Base-by-base conservation (phyloP, 2,888 invertebrate genomes). In the Agrilus biguttatus region DNA sequence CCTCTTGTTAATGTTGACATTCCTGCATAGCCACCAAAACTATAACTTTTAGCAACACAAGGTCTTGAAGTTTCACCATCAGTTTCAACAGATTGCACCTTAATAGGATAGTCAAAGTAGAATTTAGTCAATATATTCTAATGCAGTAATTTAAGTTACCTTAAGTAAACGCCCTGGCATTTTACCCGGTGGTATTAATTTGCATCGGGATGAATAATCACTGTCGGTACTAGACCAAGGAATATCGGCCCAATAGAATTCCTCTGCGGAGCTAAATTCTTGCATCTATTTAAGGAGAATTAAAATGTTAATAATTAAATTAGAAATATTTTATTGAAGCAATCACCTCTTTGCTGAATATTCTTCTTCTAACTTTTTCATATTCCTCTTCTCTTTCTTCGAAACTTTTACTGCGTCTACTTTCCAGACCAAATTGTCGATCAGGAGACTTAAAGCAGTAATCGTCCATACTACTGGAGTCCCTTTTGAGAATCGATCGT, bases 361-460 rank as follows among this genome's bases (percentile, higher is more conserved):
- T 93, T 66, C 92, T 76, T 50, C 83, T 75, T 45, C 88, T 73
- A 40, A 80, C 87, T 58, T 84, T 77, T 61, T 88, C 86, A 62
- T 93, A 93, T 54, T 89, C 87, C 58, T 83, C 83, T 67, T 91
- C 89, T 23, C 93, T 72, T 66, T 93, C 92, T 64, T 95, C 93
- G 56, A 92, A 81, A 51, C 91, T 88, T 60, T 86, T 87, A 63
- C 84, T 80, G 47, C 81, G 72, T 44, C 81, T 71, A 52, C 75
- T 78, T 45, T 81, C 77, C 53, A 75, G 71, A 47, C 74, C 72
- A 45, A 68, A 70, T 53, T 73, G 64, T 49, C 80, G 68, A 56
- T 83, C 80, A 1, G 79, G 78, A 47, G 77, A 60, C 60, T 72
- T 56, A 65, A 66, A 63, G 62, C 66, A 55, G 62, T 76, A 75